A percentile compares a stretch with the other conserved stretches of the same genome.
Evolutionary conservation across 2,797 vertebrate genomes (phyloP).

Genomic region (Hoplostethus mediterraneus): DNA sequence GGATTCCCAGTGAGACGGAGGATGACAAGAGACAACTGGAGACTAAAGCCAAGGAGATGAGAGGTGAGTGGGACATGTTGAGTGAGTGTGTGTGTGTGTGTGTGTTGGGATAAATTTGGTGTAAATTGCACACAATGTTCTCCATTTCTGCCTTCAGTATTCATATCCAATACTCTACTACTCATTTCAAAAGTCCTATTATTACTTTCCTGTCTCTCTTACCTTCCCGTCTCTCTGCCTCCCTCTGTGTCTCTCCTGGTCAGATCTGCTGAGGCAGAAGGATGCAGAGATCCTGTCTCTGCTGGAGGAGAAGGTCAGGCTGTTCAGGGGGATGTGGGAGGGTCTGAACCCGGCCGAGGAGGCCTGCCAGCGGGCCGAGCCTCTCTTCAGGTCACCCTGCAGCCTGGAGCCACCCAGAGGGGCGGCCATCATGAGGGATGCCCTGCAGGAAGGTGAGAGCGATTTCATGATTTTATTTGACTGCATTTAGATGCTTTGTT

Average conservation of each 20-base stretch:
- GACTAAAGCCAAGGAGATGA: conserved; percentile 91
- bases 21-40: conserved; percentile 94
- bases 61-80: conserved; percentile 83
- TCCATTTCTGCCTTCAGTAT: not conserved
- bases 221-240: not conserved
- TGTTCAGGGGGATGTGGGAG: conserved; percentile 93
- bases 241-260: conserved; percentile 17
- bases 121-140: not conserved
- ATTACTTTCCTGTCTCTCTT: not conserved
- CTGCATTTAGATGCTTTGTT: not conserved
- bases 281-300: conserved; percentile 93
- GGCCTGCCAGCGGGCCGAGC: conserved; percentile 59
- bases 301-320: conserved; percentile 93
- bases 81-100: conserved; percentile 4
- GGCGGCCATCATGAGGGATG: conserved; percentile 91
- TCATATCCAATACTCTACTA: not conserved
- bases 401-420: conserved; percentile 89
- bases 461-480: too few relatives aligned
- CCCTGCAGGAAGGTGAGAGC: conserved; percentile 91
- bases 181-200: not conserved
- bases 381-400: conserved; percentile 90
- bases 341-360: conserved; percentile 75
- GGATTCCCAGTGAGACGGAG: conserved; percentile 95
- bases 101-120: not conserved
- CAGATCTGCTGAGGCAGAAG: conserved; percentile 94